Conservation (phyloP, 2,888 invertebrate species). For the Palloptera scutellata region DNA sequence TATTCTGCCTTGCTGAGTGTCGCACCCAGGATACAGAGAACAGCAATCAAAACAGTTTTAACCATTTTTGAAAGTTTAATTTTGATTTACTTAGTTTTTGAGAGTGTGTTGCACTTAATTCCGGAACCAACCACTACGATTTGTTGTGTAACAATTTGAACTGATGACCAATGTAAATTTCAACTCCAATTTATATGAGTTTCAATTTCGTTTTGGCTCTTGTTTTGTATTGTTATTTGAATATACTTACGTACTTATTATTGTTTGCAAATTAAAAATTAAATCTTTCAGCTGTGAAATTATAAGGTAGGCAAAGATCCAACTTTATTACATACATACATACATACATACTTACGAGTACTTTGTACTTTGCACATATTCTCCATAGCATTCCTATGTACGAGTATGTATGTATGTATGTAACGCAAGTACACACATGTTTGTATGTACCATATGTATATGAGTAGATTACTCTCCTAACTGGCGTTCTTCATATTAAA, state of each 20-base stretch:
- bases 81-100: conserved; percentile 2
- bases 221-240: conserved; percentile 10
- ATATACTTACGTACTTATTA: not conserved
- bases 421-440: too few species aligned
- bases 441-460: too few species aligned
- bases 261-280: conserved; percentile 16
- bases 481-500: too few species aligned
- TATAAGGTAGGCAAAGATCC: conserved; percentile 40
- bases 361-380: conserved; percentile 4
- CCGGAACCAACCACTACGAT: not conserved
- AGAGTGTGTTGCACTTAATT: conserved; percentile 6
- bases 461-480: too few species aligned
- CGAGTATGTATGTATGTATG: too few species aligned
- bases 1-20: conserved; percentile 35
- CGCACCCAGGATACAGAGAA: conserved; percentile 29
- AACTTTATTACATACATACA: not conserved
- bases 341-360: not conserved
- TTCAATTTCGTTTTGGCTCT: conserved; percentile 9
- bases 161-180: conserved; percentile 10
- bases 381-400: not conserved
- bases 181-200: not conserved
- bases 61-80: conserved; percentile 32
- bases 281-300: conserved; percentile 52
- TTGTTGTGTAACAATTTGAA: conserved; percentile 8
- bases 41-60: conserved; percentile 30